Evolutionary conservation across 1,140 invertebrate genomes (phyloP).

Genomic region (Bombyx mandarina): DNA sequence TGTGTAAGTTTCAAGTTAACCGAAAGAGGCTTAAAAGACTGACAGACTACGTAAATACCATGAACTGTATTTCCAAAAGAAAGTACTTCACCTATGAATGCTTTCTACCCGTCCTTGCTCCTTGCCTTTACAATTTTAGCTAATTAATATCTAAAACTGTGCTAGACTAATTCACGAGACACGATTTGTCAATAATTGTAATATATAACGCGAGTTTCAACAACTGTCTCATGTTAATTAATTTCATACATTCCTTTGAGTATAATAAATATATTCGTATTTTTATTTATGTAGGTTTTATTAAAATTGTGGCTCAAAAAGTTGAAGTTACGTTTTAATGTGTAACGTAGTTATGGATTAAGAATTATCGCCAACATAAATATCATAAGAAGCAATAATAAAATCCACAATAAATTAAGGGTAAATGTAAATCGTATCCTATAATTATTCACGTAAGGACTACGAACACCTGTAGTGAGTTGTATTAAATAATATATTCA

Average conservation of each 20-base stretch:
- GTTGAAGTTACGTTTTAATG: constrained; percentile 39
- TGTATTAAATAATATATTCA: background rate
- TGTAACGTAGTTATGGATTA: constrained; percentile 42
- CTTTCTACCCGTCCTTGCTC: constrained; percentile 69
- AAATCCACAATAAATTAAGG: constrained; percentile 38
- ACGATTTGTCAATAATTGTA: too few relatives aligned
- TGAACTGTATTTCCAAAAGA: constrained; percentile 62
- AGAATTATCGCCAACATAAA: constrained; percentile 39
- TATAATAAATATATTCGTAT: constrained; percentile 7
- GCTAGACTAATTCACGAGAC: constrained; percentile 23
- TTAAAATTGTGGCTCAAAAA: constrained; percentile 48
- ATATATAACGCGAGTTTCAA: too few relatives aligned
- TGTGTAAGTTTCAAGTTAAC: constrained; percentile 1
- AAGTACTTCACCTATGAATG: constrained; percentile 51
- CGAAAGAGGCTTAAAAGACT: constrained; percentile 61
- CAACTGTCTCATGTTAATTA: too few relatives aligned
- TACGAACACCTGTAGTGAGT: constrained; percentile 1
- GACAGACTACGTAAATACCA: constrained; percentile 63
- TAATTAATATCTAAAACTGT: constrained; percentile 60
- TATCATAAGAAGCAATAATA: constrained; percentile 60
- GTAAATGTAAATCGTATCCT: constrained; percentile 17
- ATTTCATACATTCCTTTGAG: too few relatives aligned
- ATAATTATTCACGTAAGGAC: constrained; percentile 10
- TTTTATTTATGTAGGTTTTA: constrained; percentile 21
- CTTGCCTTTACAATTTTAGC: constrained; percentile 67